Evolutionary conservation across 2,113 vertebrate genomes (phyloP), one percentile per base, ranked within the genome.

Genomic region (Rhinopomastus cyanomelas): DNA sequence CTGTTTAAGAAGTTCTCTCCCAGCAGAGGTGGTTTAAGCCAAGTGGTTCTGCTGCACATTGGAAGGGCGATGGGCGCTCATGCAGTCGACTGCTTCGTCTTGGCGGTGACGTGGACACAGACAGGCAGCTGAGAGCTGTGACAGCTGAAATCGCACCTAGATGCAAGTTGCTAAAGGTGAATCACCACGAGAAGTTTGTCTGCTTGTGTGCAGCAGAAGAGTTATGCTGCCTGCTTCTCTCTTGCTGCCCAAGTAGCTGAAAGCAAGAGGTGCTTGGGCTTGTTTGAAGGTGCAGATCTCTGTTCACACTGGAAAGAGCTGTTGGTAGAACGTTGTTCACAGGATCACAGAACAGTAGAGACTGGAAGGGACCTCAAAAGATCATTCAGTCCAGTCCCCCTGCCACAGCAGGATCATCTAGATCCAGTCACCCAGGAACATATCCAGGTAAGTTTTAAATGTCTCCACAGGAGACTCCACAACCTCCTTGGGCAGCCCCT

Each of bases 1-100:
- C 92, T 92, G 92, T 93, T 95, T 73, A 87, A 94, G 92, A 88
- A 93, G 92, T 94, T 94, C 55, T 89, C 92, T 96, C 87, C 89
- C 71, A 42, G 92, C 92, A 88, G 94, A 7, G 62, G 62, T 92
- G 94, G 95, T 94, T 94, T 94, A 86, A 94, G 62, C 84, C 93
- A 90, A 93, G 95, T 87, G 92, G 91, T 82, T 94, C 53, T 89
- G 81, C 87, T 90, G 84, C 69, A 74, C 75, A 46, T 79, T 95
- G 89, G 92, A 93, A 94, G 85, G 92, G 88, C 81, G 27, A 4
- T 84, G 84, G 78, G 94, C 65, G 92, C 67, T 96, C 87, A 85
- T 65, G 30, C 15, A 76, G 94, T 88, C 95, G 94, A 87, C 92
- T 92, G 72, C 91, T 95, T 96, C 89, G 66, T 94, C 92, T 87